Evolutionary conservation across 1,140 invertebrate genomes (phyloP).

Genomic region (Globodera ellingtonae): DNA sequence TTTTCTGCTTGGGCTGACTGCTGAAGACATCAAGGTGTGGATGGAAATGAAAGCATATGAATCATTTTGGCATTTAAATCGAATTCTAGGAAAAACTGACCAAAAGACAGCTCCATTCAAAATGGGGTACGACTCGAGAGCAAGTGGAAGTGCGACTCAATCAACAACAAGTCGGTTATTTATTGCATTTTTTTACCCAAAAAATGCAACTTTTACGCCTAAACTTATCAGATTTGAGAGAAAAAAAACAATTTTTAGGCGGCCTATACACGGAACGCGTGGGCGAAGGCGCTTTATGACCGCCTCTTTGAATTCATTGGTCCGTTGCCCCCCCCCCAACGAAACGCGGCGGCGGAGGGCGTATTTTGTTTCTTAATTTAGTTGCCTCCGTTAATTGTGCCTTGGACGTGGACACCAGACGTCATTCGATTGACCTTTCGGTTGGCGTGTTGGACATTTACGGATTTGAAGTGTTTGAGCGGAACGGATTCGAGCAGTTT

Average conservation of each 20-base stretch:
- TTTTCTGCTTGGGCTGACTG: conserved; percentile 72
- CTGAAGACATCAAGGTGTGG: conserved; percentile 68
- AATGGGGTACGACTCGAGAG: conserved; percentile 76
- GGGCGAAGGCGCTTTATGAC: conserved; percentile 74
- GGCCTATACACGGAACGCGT: conserved; percentile 51
- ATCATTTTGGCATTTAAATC: conserved; percentile 10
- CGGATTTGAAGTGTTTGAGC: conserved; percentile 74
- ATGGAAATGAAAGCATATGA: conserved; percentile 23
- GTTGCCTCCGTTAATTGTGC: conserved; percentile 60
- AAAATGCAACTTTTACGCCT: conserved; percentile 66
- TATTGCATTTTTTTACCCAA: not conserved
- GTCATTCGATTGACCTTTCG: conserved; percentile 43
- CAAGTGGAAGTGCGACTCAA: conserved; percentile 74
- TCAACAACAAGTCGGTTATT: conserved; percentile 71
- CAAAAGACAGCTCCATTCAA: conserved; percentile 75
- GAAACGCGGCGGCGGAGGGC: not conserved
- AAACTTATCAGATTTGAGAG: too few species aligned
- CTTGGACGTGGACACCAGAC: conserved; percentile 49
- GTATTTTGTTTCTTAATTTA: conserved; percentile 28
- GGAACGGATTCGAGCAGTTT: conserved; percentile 70
- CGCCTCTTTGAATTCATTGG: conserved; percentile 76
- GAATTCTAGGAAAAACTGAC: conserved; percentile 44
- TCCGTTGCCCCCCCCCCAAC: not conserved
- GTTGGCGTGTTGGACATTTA: conserved; percentile 74
- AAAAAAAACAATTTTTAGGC: not conserved